Evolutionary conservation across 2,797 vertebrate genomes (phyloP), one percentile per base, ranked within the genome.

Genomic region (Falco naumanni): DNA sequence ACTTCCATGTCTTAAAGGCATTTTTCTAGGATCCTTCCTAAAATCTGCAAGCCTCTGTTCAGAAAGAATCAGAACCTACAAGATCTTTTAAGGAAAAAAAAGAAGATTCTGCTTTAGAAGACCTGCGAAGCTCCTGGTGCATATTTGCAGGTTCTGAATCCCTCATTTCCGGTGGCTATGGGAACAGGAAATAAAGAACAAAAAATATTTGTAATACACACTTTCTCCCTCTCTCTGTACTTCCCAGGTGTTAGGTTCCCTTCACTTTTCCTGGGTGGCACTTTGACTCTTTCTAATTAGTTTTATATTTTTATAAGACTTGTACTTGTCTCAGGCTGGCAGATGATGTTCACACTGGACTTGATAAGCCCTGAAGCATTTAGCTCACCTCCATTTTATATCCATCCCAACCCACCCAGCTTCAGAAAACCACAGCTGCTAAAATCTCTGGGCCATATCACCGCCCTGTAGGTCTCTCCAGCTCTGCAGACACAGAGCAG

Each of bases 351-450:
- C 61, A 50, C 41, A 24, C 6, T 7, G 18, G 15, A n/a, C 21
- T 80, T 68, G 17, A 13, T 22, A 77, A 74, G 18, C 17, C 31
- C 68, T 64, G 31, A 89, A 70, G 16, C 22, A 20, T 64, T 83
- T 77, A 63, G 2, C 4, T 89, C 9, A 26, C 6, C 5, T 3
- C 3, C 0, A 2, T 54, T n/a, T 26, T 7, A 60, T 25, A 78
- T 14, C 16, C n/a, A 39, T 12, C 21, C 13, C 65, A 51, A 5
- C 9, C 18, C 43, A 16, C 4, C 1, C 6, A 61, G 31, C 31
- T 93, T 77, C 51, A 66, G 37, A 90, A 45, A 10, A 56, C 10
- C 28, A 9, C 20, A 1, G 0, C 22, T 71, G 39, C 21, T 81
- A 47, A 64, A 47, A 74, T 22, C 39, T 77, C 68, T 11, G 7